Base-by-base conservation (phyloP, 2,888 invertebrate genomes). In the Tineola bisselliella region DNA sequence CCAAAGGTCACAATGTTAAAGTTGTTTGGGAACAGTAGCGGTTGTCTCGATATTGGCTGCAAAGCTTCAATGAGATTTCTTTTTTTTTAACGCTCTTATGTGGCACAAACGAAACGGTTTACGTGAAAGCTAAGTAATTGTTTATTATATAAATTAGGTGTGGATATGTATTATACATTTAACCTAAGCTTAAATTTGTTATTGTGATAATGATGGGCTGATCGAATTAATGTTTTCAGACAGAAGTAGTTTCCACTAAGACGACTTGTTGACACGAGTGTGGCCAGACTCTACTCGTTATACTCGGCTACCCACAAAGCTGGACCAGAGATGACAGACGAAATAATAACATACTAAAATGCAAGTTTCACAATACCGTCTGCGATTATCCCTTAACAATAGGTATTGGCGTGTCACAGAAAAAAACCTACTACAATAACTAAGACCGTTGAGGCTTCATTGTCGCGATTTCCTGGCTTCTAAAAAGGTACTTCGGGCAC, bases 381-480 rank as follows among this genome's bases (percentile, higher is more conserved):
- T 1, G 25, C 54, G 54, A 25, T 54, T 54, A 54, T 54, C 25
- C 54, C 54, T n/a, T 3, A n/a, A 54, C 54, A 54, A 54, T 54
- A 54, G 25, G 12, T 12, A 6, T 18, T 25, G 54, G 54, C 25
- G 1, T 48, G 54, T 54, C 12, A 25, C 25, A 54, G n/a, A 48
- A 54, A 54, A 54, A 54, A 52, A 18, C n/a, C 48, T 17, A 25
- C 19, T 25, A 54, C 25, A 54, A 54, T 48, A 48, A 18, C 31
- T 59, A 30, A 15, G 13, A 76, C 76, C 77, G 71, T 72, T 69
- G 69, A n/a, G 64, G n/a, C 54, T 62, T 69, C 64, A 77, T 82
- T 83, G 83, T 82, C 75, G 73, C 73, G 68, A 77, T 80, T 81
- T 81, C 83, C 81, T 84, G 79, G 69, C 67, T 64, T 69, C 70